phyloP scores from a whole-genome alignment of 2,797 vertebrate genomes.

The Vespertilio murinus region DNA sequence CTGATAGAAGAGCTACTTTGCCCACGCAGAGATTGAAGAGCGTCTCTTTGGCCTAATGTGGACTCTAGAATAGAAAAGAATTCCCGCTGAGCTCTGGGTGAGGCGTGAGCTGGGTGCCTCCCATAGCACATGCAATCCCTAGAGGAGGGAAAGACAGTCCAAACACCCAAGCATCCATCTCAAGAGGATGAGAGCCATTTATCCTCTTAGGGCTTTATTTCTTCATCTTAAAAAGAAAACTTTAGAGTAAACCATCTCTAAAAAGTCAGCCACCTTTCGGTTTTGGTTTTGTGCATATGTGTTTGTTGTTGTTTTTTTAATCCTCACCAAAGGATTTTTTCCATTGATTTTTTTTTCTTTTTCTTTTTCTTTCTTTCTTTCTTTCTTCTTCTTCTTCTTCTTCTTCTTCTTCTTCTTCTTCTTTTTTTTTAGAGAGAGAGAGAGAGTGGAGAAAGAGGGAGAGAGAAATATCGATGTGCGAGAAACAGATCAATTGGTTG shows the following conservation, averaged over 20 bases:
- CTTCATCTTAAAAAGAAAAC: conserved; percentile 9
- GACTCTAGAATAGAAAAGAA: neutral
- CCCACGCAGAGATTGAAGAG: neutral
- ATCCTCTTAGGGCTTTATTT: neutral
- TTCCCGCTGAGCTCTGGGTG: neutral
- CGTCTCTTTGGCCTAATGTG: neutral
- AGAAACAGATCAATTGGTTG: too few relatives aligned
- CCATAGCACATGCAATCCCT: neutral
- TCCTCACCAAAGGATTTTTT: too few relatives aligned
- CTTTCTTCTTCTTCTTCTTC: too few relatives aligned
- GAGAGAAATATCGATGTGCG: too few relatives aligned
- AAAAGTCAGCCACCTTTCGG: neutral
- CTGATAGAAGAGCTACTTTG: neutral
- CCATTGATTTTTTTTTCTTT: too few relatives aligned
- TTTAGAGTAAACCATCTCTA: neutral
- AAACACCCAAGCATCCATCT: neutral
- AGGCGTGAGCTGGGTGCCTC: neutral
- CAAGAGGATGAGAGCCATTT: neutral
- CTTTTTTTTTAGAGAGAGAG: too few relatives aligned
- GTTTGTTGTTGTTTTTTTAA: too few relatives aligned
- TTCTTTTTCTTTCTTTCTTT: too few relatives aligned
- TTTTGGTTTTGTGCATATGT: too few relatives aligned
- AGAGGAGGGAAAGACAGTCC: neutral
- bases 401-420: too few relatives aligned
- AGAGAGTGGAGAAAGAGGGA: too few relatives aligned